Evolutionary conservation across 2,797 vertebrate species (phyloP).

Genomic region (Labroides dimidiatus): DNA sequence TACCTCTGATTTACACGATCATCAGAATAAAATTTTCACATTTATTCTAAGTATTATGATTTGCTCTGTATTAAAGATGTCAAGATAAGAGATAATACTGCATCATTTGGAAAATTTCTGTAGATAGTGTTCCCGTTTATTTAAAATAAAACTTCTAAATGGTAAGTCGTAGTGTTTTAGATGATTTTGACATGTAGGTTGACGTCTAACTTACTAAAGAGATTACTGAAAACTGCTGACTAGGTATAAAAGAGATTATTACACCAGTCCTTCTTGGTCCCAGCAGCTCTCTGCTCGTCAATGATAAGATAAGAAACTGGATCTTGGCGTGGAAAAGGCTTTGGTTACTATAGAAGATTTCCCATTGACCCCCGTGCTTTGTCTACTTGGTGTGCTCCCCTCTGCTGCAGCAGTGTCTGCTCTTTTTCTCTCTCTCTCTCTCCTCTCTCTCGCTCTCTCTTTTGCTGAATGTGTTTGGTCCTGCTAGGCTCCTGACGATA

Average conservation of each 20-base stretch:
- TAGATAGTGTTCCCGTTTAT: too few species aligned
- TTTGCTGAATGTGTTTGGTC: slow-evolving; percentile 67
- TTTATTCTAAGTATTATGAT: too few species aligned
- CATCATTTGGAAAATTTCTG: too few species aligned
- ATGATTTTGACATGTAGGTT: slow-evolving; percentile 53
- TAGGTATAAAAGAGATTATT: slow-evolving; percentile 65
- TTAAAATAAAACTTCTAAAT: too few species aligned
- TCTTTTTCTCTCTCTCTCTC: slow-evolving; percentile 20
- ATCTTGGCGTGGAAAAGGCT: slow-evolving; percentile 25
- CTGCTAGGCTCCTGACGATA: slow-evolving; percentile 48
- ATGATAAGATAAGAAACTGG: slow-evolving; percentile 71
- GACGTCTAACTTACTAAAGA: slow-evolving; percentile 64
- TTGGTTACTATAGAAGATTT: slow-evolving; percentile 48
- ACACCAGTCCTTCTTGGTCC: slow-evolving; percentile 26
- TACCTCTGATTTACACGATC: too few species aligned
- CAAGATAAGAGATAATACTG: too few species aligned
- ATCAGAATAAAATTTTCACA: too few species aligned
- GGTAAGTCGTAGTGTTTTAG: slow-evolving; percentile 10
- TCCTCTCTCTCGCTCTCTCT: slow-evolving; percentile 28
- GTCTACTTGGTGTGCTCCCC: slow-evolving; percentile 35
- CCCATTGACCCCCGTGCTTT: slow-evolving; percentile 60
- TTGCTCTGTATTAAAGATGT: too few species aligned
- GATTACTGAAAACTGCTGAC: slow-evolving; percentile 73
- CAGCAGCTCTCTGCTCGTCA: slow-evolving; percentile 55
- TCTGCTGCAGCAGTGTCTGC: slow-evolving; percentile 55